phyloP scores from a whole-genome alignment of 2,797 vertebrate species.

The Tapirus indicus region DNA sequence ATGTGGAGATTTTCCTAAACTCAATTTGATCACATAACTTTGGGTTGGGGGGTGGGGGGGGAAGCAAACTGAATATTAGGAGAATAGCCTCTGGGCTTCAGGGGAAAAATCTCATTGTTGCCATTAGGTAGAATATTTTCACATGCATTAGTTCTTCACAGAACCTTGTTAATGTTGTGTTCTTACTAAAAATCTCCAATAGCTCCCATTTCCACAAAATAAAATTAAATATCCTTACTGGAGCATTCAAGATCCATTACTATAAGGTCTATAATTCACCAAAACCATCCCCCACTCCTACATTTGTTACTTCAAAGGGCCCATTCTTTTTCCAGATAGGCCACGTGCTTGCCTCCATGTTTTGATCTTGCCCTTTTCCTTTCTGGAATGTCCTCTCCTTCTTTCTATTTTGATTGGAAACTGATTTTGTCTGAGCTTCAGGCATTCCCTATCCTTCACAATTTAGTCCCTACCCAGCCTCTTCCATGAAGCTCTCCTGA shows the following conservation, averaged over 20 bases:
- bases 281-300: background rate
- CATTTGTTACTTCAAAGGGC: background rate
- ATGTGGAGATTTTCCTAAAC: background rate
- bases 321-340: background rate
- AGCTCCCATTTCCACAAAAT: background rate
- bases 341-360: background rate
- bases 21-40: conserved; percentile 9
- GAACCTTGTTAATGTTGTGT: background rate
- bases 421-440: background rate
- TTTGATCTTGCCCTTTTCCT: background rate
- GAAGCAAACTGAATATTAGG: background rate
- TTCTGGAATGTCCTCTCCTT: background rate
- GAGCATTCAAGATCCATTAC: background rate
- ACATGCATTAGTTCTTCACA: background rate
- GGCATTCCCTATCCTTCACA: background rate
- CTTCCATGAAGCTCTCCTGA: background rate
- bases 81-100: background rate
- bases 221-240: background rate
- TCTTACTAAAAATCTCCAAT: background rate
- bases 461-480: background rate
- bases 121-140: background rate
- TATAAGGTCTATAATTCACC: background rate
- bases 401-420: background rate
- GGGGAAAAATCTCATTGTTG: background rate
- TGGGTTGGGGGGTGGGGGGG: background rate